Evolutionary conservation across 2,113 vertebrate species (phyloP).

Genomic region (Psammodynastes pulverulentus): DNA sequence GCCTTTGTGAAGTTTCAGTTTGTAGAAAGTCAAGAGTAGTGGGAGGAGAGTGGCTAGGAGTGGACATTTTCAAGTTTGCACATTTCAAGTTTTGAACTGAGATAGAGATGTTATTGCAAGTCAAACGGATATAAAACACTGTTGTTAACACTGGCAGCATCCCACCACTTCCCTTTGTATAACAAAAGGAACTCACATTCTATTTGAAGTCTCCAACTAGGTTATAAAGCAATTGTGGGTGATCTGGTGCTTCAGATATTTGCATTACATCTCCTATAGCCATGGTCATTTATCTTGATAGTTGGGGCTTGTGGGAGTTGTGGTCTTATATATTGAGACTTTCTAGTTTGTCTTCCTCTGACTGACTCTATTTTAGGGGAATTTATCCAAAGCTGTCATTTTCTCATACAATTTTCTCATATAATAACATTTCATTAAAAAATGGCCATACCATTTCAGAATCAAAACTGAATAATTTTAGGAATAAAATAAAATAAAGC

Average conservation of each 20-base stretch:
- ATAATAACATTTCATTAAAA: not conserved
- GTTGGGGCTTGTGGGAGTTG: not conserved
- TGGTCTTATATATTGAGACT: not conserved
- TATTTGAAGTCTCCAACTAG: not conserved
- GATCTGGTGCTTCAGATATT: not conserved
- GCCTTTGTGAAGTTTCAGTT: not conserved
- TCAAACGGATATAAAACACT: not conserved
- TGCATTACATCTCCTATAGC: not conserved
- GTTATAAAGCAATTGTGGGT: not conserved
- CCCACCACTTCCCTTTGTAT: too few relatives aligned
- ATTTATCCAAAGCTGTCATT: not conserved
- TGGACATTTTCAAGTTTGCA: not conserved
- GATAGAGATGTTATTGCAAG: not conserved
- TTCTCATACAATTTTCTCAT: too few relatives aligned
- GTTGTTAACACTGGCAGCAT: too few relatives aligned
- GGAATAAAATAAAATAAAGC: conserved; percentile 7
- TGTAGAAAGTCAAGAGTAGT: not conserved
- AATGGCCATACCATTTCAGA: not conserved
- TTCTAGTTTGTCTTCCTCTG: not conserved
- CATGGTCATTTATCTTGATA: not conserved
- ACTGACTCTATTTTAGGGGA: not conserved
- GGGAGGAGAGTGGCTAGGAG: too few relatives aligned
- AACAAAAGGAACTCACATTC: not conserved
- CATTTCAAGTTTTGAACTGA: not conserved
- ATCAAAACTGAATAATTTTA: not conserved